Evolutionary conservation across 2,888 invertebrate species (phyloP).

Genomic region (Oscheius sp.): DNA sequence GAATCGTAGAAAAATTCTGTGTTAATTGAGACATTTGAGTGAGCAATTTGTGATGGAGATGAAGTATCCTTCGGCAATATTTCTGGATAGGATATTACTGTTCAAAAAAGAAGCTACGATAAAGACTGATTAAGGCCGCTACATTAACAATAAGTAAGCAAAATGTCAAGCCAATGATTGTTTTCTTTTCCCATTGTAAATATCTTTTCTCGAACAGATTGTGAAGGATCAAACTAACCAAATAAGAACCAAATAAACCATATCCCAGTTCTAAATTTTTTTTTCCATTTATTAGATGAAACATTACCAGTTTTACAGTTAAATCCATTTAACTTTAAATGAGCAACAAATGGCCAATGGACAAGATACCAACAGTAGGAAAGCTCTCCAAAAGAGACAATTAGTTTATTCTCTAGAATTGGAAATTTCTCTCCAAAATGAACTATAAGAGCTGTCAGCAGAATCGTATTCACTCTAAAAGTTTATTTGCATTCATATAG

Average conservation of each 20-base stretch:
- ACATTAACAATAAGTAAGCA: neutral
- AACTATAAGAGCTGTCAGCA: slow-evolving; percentile 8
- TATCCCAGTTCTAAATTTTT: neutral
- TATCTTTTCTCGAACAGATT: neutral
- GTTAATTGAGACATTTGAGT: neutral
- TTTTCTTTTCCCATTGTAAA: neutral
- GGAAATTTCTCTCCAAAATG: neutral
- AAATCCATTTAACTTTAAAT: neutral
- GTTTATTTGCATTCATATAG: too few relatives aligned
- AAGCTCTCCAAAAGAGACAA: neutral
- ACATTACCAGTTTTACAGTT: neutral
- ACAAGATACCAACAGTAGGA: slow-evolving; percentile 11
- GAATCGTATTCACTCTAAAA: neutral
- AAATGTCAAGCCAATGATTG: neutral
- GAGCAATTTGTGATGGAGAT: neutral
- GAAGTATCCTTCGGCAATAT: neutral
- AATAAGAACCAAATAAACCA: neutral
- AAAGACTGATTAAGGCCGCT: neutral
- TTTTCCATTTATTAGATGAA: neutral
- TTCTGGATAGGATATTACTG: neutral
- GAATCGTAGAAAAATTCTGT: neutral
- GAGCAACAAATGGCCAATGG: slow-evolving; percentile 10
- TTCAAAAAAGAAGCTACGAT: neutral
- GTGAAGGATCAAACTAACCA: neutral
- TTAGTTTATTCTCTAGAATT: neutral